Evolutionary conservation across 2,113 vertebrate genomes (phyloP), one percentile per base, ranked within the genome.

Genomic region (Microcebus murinus): DNA sequence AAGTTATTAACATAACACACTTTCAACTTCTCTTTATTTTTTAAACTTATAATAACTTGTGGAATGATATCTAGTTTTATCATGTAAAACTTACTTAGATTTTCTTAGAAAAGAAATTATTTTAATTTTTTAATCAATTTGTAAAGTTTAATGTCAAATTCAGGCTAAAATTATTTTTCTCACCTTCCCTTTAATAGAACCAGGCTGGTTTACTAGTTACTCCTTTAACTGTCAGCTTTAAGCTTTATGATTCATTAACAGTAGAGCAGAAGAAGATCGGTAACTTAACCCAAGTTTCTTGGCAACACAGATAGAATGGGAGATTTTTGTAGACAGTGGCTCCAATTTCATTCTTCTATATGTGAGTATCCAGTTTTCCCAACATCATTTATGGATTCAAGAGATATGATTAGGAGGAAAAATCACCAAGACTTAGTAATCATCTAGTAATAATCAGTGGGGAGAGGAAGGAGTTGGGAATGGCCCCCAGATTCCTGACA

Each of bases 101-200:
- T 90, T 83, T 11, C 70, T 63, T 65, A 67, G 34, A 77, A 82
- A 70, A 12, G 13, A 59, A 85, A 25, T 50, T 42, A 48, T 74
- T 93, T 96, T 55, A 90, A 65, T 31, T 7, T 31, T 67, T 89
- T 59, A 12, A 82, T 91, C 59, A 23, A 2, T 55, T 61, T 83
- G n/a, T 11, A 45, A 96, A 80, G 11, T 87, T 93, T 70, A 91
- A 77, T 52, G 25, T 81, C 67, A 96, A 90, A 89, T 71, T 65
- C 21, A 39, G 23, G 31, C 4, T 84, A 57, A 88, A 63, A 55
- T 20, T 1, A 48, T 25, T 76, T 85, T 87, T 68, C 61, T 97
- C 15, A 55, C 18, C 85, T 95, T 81, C 50, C 12, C 29, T 82
- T 59, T 63, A 73, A 61, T 59, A 61, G 63, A n/a, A 85, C 15